Evolutionary conservation across 2,113 vertebrate genomes (phyloP), one percentile per base, ranked within the genome.

Genomic region (Rhinichthys klamathensis): DNA sequence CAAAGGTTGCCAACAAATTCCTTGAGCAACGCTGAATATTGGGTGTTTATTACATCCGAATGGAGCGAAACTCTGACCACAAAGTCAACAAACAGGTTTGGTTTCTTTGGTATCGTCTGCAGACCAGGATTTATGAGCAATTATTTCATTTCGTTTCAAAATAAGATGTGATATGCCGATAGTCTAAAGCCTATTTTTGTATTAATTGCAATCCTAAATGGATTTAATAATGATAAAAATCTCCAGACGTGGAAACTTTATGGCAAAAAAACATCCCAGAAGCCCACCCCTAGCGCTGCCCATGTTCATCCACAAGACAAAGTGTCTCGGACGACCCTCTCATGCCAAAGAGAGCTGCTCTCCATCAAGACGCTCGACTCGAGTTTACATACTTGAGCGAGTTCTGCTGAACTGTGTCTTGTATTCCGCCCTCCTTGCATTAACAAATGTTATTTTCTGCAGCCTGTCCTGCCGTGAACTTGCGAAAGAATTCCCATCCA

Each of bases 381-480:
- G 44, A 67, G 82, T 87, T 88, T 87, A 90, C 86, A 89, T 80
- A 78, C 74, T 83, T 69, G 74, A 87, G 79, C 51, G 54, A 60
- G 38, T 65, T 46, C 65, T 61, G 82, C 84, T 84, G 35, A 85
- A 46, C 73, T 83, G 80, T 23, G 32, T 77, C 78, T 81, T 88
- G 74, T 81, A 49, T 79, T 80, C 41, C 21, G 35, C 73, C 85
- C 63, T 81, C 70, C 25, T 32, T 49, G 25, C 58, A 82, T 73
- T 80, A 74, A 72, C 87, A 82, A 86, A 85, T 79, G 56, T 79
- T 87, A 82, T 77, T 86, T 88, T 72, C 82, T 70, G 85, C 84
- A 75, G 80, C 38, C 49, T 56, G 87, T 85, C 81, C 87, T 88
- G 30, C 76, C 6, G 9, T 84, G 65, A 84, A 86, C 86, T 23